Conservation (phyloP, 2,113 vertebrate species). For the Caretta caretta region DNA sequence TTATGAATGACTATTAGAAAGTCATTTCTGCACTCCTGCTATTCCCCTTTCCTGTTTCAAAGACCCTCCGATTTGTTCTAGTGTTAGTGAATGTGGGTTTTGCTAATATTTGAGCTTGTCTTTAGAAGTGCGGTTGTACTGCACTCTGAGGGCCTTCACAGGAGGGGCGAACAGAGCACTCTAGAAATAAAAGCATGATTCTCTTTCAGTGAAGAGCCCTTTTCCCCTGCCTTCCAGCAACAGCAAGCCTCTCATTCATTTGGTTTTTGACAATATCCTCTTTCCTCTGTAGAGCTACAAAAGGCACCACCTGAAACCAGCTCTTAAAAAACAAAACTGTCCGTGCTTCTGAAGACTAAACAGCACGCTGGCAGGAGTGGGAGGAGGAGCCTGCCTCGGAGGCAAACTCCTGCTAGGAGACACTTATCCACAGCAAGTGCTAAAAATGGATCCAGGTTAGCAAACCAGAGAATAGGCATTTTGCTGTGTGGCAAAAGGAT, state of each 20-base stretch:
- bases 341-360: conserved; percentile 43
- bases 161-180: neutral
- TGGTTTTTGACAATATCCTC: conserved; percentile 7
- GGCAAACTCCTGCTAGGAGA: neutral
- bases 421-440: neutral
- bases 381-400: rapidly evolving
- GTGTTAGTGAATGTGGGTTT: rapidly evolving
- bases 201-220: neutral
- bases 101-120: neutral
- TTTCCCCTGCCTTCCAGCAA: neutral
- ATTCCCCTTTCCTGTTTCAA: neutral
- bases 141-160: neutral
- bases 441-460: rapidly evolving
- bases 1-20: neutral
- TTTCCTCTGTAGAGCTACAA: neutral
- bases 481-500: neutral
- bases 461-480: neutral
- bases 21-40: neutral
- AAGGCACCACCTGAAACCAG: neutral
- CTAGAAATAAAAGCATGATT: neutral
- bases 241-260: neutral
- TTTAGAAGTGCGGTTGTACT: rapidly evolving
- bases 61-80: rapidly evolving
- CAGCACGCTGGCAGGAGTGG: neutral
- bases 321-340: neutral